Base-by-base conservation (phyloP, 2,888 invertebrate species). In the Papilio gigon region DNA sequence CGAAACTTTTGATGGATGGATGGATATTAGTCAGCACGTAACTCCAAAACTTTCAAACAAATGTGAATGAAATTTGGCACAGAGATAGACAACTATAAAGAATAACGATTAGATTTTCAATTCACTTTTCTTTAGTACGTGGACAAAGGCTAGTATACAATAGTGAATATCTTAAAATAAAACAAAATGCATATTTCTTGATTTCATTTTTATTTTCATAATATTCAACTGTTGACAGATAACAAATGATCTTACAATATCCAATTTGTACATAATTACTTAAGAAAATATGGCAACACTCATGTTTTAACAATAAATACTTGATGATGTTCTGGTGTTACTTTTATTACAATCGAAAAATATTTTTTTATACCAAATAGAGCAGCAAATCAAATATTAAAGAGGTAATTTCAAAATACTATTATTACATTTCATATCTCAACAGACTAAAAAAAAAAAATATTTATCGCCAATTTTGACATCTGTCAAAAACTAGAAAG, bases 221-320 rank as follows among this genome's bases (percentile, higher is more conserved):
- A 92, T 92, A 90, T 90, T 90, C 90, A 92, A 92, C 92, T 90
- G 92, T 89, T 86, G 91, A 91, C 89, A 90, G 90, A 90, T 91
- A 92, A 92, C 91, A 91, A 92, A 91, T 90, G 90, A 89, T 88
- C 90, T 90, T 91, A 90, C 85, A 88, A 87, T 91, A 91, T 90
- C 87, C 89, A 89, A 91, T 91, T 91, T 90, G 91, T 92, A 92
- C 91, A 91, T 86, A 88, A 90, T 90, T 88, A 91, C 91, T 91
- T 91, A 91, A 90, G 88, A 91, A 89, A 90, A 91, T 91, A 91
- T 92, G 92, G 92, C 92, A 91, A 91, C 90, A 90, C 89, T 88
- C 88, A 89, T 89, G 88, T 89, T 88, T 87, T 85, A 91, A 90
- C 88, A 90, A 89, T 87, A 87, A 86, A 86, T 86, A 88, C 83